Base-by-base conservation (phyloP, 92 coral and sea anemone species). In the Actinostola sp. region DNA sequence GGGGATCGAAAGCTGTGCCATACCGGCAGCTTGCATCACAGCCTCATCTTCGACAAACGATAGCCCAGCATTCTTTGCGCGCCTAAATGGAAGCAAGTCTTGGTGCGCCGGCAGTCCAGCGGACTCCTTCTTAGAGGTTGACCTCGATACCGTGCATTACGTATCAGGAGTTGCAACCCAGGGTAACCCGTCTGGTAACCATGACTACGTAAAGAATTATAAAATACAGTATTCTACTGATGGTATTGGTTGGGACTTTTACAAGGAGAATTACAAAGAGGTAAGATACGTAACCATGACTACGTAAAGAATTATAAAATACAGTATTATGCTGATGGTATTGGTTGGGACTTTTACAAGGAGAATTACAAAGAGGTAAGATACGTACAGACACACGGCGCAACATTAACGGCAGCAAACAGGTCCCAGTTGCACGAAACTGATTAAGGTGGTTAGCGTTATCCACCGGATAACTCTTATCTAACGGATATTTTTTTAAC, bases 121-220 rank as follows among this genome's bases (percentile, higher is more conserved):
- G 68, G 89, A 77, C 46, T 56, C 63, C 29, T 84, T 70, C 64
- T 44, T 84, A 51, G 84, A 84, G 46, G 89, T 84, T 16, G 89
- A 84, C 71, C 84, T 84, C 24, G 70, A 74, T 26, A 75, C 84
- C 0, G 62, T 75, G 7, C 80, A 84, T 56, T 71, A 61, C 75
- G 84, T 84, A 28, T 38, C 80, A 28, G 84, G 80, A 12, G 84
- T 84, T 19, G 89, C 89, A 13, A 84, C 89, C n/a, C 89, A 84
- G 52, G 89, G 89, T 9, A 84, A 84, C 28, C 89, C 89, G 16
- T n/a, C 66, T 25, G 89, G 89, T 43, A 84, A 84, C 69, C 49
- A 71, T 13, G 89, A 84, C 71, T 84, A 70, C 65, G 89, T 84
- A 10, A 80, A 72, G 67, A 77, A 69, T 34, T 84, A 77, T 53